Evolutionary conservation across 53 echinoderm and acorn worm species (phyloP), one percentile per base, ranked within the genome.

Genomic region (Antedon mediterranea): DNA sequence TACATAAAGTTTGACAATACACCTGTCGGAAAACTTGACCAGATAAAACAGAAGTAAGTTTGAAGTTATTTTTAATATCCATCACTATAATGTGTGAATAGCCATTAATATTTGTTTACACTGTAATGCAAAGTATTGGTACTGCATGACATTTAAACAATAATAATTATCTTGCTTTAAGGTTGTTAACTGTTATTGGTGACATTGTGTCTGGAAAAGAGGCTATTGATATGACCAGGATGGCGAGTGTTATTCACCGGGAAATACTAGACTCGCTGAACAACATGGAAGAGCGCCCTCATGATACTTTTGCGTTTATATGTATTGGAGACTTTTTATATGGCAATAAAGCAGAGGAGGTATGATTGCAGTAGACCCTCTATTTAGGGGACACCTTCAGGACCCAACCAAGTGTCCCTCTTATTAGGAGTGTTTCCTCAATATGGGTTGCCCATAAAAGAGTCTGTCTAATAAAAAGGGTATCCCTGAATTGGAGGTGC

Each of bases 1-100:
- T 95, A 95, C 71, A 75, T 95, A 74, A 95, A 95, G 85, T 95
- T 95, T 87, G 88, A 95, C 82, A 95, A 95, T 33, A 92, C 92
- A n/a, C 97, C 97, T 2, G 85, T 83, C 28, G 92, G 73, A 32
- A 95, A 95, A 72, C 79, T 95, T n/a, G 30, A 37, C 0, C 81
- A 78, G 42, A 93, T 95, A 72, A 87, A 89, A 75, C 84, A 84
- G n/a, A 95, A 85, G 97, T 95, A 74, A 85, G 14, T n/a, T n/a
- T 57, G 23, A 15, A 9, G 57, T 57, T 57, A 23, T 41, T 41
- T 41, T 41, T 41, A 41, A 7, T 41, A 41, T 7, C n/a, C n/a
- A n/a, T n/a, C n/a, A n/a, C n/a, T n/a, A n/a, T n/a, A n/a, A n/a
- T n/a, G n/a, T n/a, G n/a, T n/a, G n/a, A n/a, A n/a, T n/a, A n/a